phyloP scores from a whole-genome alignment of 2,888 invertebrate species.

The Zele albiditarsus region DNA sequence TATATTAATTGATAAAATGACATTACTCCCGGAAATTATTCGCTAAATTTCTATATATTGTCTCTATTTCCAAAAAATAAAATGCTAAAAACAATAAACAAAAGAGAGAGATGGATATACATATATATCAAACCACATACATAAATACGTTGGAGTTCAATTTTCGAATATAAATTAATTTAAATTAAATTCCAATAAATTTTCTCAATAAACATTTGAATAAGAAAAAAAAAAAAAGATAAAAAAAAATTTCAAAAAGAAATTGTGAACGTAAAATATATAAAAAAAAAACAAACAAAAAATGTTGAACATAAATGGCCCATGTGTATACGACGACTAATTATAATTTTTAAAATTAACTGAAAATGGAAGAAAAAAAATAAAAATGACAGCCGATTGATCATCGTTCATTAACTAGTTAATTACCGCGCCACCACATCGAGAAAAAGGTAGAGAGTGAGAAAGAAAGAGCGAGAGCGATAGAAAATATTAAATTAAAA shows the following conservation, averaged over 20 bases:
- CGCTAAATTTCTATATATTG: slow-evolving; percentile 24
- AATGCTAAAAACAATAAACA: slow-evolving; percentile 21
- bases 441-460: slow-evolving; percentile 35
- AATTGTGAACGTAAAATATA: not conserved
- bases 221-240: not conserved
- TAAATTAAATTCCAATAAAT: not conserved
- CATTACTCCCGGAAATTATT: slow-evolving; percentile 12
- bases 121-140: not conserved
- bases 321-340: slow-evolving; percentile 37
- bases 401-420: slow-evolving; percentile 23
- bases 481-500: not conserved
- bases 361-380: not conserved
- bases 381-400: slow-evolving; percentile 12
- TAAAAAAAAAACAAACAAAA: not conserved
- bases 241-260: slow-evolving; percentile 20
- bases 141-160: slow-evolving; percentile 16
- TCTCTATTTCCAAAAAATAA: slow-evolving; percentile 22
- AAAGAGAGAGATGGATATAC: slow-evolving; percentile 6
- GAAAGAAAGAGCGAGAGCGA: not conserved
- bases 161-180: slow-evolving; percentile 26
- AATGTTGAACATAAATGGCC: not conserved
- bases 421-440: slow-evolving; percentile 14
- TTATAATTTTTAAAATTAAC: slow-evolving; percentile 24
- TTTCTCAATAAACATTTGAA: not conserved
- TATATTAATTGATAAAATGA: slow-evolving; percentile 9